Evolutionary conservation across 64 coral and sea anemone species (phyloP).

Genomic region (Dendrophyllia cribrosa): DNA sequence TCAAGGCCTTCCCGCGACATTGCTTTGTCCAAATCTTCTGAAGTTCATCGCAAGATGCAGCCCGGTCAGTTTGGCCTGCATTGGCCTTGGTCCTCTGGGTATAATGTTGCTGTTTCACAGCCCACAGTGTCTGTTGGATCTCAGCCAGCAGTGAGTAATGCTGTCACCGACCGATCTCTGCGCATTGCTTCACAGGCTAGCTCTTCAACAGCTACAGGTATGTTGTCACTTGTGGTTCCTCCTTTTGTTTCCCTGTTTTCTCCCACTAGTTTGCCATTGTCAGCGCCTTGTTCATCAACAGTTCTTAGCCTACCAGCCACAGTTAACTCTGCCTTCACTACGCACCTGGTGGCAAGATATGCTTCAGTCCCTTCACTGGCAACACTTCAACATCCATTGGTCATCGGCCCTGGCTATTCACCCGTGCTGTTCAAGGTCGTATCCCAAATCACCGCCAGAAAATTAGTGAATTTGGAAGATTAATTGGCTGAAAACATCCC

Average conservation of each 20-base stretch:
- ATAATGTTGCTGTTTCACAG: not conserved
- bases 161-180: not conserved
- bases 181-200: not conserved
- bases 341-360: not conserved
- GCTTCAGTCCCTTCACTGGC: not conserved
- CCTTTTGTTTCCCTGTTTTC: not conserved
- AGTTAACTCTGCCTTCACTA: not conserved
- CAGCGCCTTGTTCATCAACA: not conserved
- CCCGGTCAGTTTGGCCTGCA: not conserved
- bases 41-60: not conserved
- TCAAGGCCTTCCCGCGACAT: no score
- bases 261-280: not conserved
- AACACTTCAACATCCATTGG: constrained; percentile 3
- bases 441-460: not conserved
- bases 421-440: not conserved
- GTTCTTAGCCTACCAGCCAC: not conserved
- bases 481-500: not conserved
- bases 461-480: not conserved
- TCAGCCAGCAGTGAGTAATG: not conserved
- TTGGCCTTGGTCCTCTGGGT: not conserved
- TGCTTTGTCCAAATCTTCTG: not conserved
- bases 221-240: not conserved
- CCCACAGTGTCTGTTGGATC: not conserved
- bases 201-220: not conserved
- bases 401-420: constrained; percentile 3